Evolutionary conservation across 2,113 vertebrate genomes (phyloP).

Genomic region (Calyptommatus sinebrachiatus): DNA sequence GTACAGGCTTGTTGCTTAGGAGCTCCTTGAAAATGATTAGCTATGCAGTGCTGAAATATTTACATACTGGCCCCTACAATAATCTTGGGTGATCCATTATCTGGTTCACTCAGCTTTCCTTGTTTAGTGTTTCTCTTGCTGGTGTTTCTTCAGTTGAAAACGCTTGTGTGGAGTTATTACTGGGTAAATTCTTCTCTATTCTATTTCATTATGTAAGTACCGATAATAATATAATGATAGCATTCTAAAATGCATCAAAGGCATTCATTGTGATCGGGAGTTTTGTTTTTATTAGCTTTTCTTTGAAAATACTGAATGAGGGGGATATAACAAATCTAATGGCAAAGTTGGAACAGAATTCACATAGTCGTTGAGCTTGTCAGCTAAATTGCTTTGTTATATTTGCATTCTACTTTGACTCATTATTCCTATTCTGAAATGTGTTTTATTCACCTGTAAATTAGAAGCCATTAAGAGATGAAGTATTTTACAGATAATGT

Average conservation of each 20-base stretch:
- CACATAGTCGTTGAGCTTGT: accelerated
- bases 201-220: constrained; percentile 37
- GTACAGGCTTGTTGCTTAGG: constrained; percentile 54
- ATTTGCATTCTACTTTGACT: not conserved
- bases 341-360: not conserved
- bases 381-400: not conserved
- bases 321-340: not conserved
- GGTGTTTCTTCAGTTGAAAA: constrained; percentile 30
- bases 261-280: not conserved
- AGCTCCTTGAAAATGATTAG: constrained; percentile 63
- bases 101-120: constrained; percentile 32
- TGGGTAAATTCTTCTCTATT: not conserved
- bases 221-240: accelerated
- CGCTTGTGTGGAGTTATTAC: constrained; percentile 18
- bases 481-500: not conserved
- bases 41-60: constrained; percentile 61
- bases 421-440: not conserved
- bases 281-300: not conserved
- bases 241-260: not conserved
- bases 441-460: not conserved
- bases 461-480: not conserved
- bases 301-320: not conserved
- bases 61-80: constrained; percentile 42
- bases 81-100: constrained; percentile 46
- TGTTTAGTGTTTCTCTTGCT: constrained; percentile 35